Conservation (phyloP, 37 sponge, comb jelly and placozoan species). For the Aphrocallistes beatrix region DNA sequence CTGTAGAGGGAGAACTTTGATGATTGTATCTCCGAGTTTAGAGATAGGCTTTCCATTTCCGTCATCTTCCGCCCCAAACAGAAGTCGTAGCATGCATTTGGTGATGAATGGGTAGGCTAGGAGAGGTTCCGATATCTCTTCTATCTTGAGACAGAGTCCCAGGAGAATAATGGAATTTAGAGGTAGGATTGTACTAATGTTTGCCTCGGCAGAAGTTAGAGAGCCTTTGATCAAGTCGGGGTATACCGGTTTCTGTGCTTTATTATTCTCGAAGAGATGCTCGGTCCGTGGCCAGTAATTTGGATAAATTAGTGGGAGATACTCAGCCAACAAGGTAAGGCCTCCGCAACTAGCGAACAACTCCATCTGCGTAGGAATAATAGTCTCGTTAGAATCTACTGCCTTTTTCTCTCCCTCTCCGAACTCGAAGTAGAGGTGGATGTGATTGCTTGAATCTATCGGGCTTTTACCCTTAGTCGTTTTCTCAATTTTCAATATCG, state of each 20-base stretch:
- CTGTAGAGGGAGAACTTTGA: constrained; percentile 29
- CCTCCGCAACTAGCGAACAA: constrained; percentile 31
- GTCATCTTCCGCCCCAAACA: constrained; percentile 39
- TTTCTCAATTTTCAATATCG: neutral
- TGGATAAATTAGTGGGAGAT: constrained; percentile 42
- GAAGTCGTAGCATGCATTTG: constrained; percentile 29
- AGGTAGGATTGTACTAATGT: constrained; percentile 27
- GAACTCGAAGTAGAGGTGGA: neutral
- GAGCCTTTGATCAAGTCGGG: neutral
- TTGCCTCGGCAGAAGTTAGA: neutral
- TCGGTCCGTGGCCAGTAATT: constrained; percentile 33
- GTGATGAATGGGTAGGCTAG: constrained; percentile 3
- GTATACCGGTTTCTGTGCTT: neutral
- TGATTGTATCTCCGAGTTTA: neutral
- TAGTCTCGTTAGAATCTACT: neutral
- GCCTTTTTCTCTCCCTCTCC: constrained; percentile 9
- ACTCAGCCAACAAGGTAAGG: constrained; percentile 21
- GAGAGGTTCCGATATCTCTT: constrained; percentile 23
- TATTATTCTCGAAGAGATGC: constrained; percentile 13
- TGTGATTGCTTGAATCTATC: neutral
- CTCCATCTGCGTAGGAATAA: constrained; percentile 22
- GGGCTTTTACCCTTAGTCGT: neutral
- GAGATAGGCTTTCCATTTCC: neutral
- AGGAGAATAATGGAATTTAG: constrained; percentile 45
- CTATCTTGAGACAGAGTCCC: constrained; percentile 40